Conservation (phyloP, 1,140 invertebrate genomes). For the Brachionus angularis region DNA sequence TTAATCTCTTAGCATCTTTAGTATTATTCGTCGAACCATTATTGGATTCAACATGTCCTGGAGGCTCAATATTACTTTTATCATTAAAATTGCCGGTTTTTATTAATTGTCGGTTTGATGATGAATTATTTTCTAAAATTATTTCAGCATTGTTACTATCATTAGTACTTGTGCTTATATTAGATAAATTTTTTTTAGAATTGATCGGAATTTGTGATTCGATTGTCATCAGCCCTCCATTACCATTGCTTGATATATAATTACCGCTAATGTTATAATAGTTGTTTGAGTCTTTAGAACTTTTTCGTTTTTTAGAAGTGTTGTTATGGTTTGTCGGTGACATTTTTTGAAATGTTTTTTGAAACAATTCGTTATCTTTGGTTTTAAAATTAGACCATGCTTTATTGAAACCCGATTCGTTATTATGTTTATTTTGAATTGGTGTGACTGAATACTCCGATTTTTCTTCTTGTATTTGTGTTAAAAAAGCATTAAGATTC, state of each 20-base stretch:
- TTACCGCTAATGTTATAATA: not conserved
- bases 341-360: too few species aligned
- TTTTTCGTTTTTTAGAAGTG: not conserved
- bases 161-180: conserved; percentile 28
- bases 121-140: not conserved
- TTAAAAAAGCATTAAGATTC: conserved; percentile 9
- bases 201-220: not conserved
- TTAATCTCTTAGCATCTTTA: conserved; percentile 23
- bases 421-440: not conserved
- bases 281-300: not conserved
- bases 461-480: conserved; percentile 40
- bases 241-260: not conserved
- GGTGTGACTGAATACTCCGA: not conserved
- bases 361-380: not conserved
- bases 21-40: not conserved
- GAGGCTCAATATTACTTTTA: not conserved
- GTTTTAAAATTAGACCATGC: not conserved
- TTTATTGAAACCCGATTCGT: not conserved
- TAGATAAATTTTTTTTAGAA: conserved; percentile 27
- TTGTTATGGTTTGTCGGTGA: too few species aligned
- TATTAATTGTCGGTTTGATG: not conserved
- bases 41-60: conserved; percentile 22
- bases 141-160: conserved; percentile 41
- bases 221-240: not conserved
- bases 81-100: conserved; percentile 5